Evolutionary conservation across 2,113 vertebrate species (phyloP), one percentile per base, ranked within the genome.

Genomic region (Camelus bactrianus): DNA sequence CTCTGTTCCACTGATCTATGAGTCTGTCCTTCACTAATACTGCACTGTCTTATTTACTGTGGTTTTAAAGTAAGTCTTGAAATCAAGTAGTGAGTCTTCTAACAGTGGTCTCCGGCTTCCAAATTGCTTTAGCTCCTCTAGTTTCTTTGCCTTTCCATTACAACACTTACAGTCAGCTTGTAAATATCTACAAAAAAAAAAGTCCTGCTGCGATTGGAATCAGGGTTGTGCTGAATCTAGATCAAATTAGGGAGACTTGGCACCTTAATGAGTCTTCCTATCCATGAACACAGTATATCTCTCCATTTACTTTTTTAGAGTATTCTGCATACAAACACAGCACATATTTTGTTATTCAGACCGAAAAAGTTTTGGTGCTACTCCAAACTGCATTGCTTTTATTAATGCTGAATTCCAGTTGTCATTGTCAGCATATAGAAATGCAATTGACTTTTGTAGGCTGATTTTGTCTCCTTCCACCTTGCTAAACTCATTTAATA

Each of bases 31-130:
- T 14, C 24, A 8, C 11, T 19, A 28, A 46, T 22, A 65, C 35
- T 0, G 0, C 8, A 1, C 32, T 24, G 1, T 20, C 54, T 52
- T 58, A 46, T 46, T 56, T 58, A 38, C 16, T 42, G 30, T 35
- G 32, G 17, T 20, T 79, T 79, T n/a, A 70, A 0, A 19, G 11
- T n/a, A 46, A 26, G 62, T 75, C 38, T 52, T 30, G 13, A 46
- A 69, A 32, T 60, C 3, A 13, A 38, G 10, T 2, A 56, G 4
- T 22, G 26, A 67, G 26, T 54, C 22, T 38, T 81, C 73, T 16
- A 38, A 73, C 58, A 62, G 48, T 22, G 19, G 14, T 75, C 67
- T 28, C 94, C 16, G 7, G 13, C 30, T 75, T 81, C 32, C 81
- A 20, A 91, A 50, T 13, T 19, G 14, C 65, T 56, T 87, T 1